Evolutionary conservation across 1,140 invertebrate genomes (phyloP), one percentile per base, ranked within the genome.

Genomic region (Hypsibius dujardini): DNA sequence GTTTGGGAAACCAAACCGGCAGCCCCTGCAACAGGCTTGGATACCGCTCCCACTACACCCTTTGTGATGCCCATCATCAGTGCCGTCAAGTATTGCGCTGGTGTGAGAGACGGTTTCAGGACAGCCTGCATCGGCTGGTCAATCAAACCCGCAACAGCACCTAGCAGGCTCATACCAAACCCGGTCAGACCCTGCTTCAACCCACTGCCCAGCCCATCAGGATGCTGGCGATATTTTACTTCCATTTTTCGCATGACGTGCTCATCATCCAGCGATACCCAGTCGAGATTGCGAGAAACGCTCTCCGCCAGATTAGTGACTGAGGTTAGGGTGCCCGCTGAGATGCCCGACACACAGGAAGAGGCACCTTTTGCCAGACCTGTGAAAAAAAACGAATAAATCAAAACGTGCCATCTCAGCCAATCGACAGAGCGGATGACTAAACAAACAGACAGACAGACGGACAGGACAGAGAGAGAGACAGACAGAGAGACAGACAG

Each of bases 1-100:
- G 92, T 90, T 70, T 91, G 84, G 0, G 92, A 91, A 1, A 97
- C 83, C 56, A 97, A 82, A 79, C 95, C 92, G 1, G 92, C 92
- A 71, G 91, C 92, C 1, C 92, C 93, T 76, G 90, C 92, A 2
- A 97, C 82, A 2, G 93, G 93, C 79, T 92, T 91, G 0, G 89
- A 87, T 1, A 90, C 86, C 1, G 82, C 78, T 40, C 84, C 84
- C 3, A 92, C 85, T 14, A 92, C 78, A 7, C 92, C 92, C 74
- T 90, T 86, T 15, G 90, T 88, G 2, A 95, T 82, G 1, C 90
- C 91, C 1, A 87, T 84, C 0, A 90, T 85, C 12, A 95, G 78
- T 83, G 84, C 28, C 46, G 50, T 72, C 7, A 67, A 14, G 42
- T 14, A 67, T 56, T 75, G 71, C 1, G 74, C 75, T 59, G 73